Base-by-base conservation (phyloP, 2,113 vertebrate genomes). In the Corythaixoides concolor region DNA sequence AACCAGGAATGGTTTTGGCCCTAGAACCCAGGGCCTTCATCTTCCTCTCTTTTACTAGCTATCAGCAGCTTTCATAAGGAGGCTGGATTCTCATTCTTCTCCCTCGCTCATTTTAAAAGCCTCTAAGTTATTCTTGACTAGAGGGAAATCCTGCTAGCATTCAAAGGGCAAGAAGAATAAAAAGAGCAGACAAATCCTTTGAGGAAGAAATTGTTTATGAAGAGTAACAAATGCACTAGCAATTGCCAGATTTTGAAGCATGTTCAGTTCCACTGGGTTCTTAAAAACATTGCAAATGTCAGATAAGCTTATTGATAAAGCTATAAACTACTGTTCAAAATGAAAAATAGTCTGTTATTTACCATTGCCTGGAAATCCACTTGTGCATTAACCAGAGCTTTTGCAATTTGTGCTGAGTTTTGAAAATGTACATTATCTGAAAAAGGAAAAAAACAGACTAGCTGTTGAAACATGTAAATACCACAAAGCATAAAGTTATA, bases 391-490 rank as follows among this genome's bases (percentile, higher is more conserved):
- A 99, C 99, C 93, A 99, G 98, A 94, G 99, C 99, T 98, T 99
- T 99, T 95, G 99, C 98, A 73, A 99, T 99, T 98, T 99, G 99
- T 91, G 99, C 99, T 87, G 99, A 98, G 98, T 99, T 99, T 98
- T 99, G 99, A 98, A 99, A 99, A 98, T 99, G 99, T 75, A 99
- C 99, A 67, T 99, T 99, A 98, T 99, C 99, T 99, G 97, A 93
- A 98, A 98, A 92, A 95, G 84, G 77, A 76, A 90, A 97, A 78
- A 86, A 69, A 94, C 91, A 95, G 89, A 96, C 76, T 79, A 95
- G 89, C 60, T 97, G 69, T 85, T 85, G 84, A 94, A 84, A 93
- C 0, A 2, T 87, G 91, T 94, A 97, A 98, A 98, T 98, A 97
- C 84, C 90, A 96, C 88, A 97, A 95, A 96, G 94, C 96, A 93